Evolutionary conservation across 2,888 invertebrate genomes (phyloP), one percentile per base, ranked within the genome.

Genomic region (Julus scanicus): DNA sequence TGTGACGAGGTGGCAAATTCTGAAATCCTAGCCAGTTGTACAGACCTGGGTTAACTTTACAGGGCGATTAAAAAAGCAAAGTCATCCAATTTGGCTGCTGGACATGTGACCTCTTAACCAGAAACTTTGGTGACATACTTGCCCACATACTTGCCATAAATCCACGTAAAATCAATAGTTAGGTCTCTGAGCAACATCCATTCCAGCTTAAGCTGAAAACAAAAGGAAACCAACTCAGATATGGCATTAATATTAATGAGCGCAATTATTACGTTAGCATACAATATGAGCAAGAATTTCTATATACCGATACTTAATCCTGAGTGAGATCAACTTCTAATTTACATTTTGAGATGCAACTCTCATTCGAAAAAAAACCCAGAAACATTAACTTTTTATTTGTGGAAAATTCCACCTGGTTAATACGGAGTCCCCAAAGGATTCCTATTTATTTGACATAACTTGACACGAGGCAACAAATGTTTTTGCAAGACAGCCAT

Each of bases 181-280:
- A 71, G 71, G 71, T 71, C 71, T 71, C 71, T 71, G 71, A 71
- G 71, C 71, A 71, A 71, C 71, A 71, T 71, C 71, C 71, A 20
- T 29, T 29, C 71, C 71, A 71, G 11, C 71, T 29, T 71, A 71
- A 71, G 71, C 71, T 71, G 29, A 29, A 71, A 71, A 71, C 71
- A 71, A 71, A 71, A 71, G 71, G 71, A 71, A 71, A 71, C 29
- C 29, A 11, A 71, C 11, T 20, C 20, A 11, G 71, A 71, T 8
- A 29, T 20, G 71, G 29, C 71, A 71, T 71, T 71, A 71, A 71
- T 71, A 71, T 71, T 71, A 29, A 71, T 71, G 71, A 71, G 71
- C 9, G 71, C 8, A 71, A 71, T 71, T 29, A 71, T 71, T 71
- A 71, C 71, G 9, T 71, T 71, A 71, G 71, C 71, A 71, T 71